Percentiles rank a stretch among this genome's conserved stretches.
These are phyloP conservation scores for Malachius bipustulatus DNA, from an alignment of 2,888 invertebrate species.

Conservation along the genomic window DNA sequence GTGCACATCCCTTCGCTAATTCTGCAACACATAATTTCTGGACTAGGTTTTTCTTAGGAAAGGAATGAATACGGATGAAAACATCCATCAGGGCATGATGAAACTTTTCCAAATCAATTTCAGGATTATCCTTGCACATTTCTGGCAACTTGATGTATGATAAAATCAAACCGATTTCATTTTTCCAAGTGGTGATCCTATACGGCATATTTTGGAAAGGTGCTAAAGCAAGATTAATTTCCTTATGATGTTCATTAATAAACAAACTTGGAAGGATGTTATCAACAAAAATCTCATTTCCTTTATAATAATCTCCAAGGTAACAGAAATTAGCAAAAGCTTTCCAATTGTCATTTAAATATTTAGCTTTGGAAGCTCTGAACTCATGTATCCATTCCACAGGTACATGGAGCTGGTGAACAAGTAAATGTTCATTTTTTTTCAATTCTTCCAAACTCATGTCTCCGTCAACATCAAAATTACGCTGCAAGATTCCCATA, in stretches of 20 bases:
- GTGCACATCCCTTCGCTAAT: background rate
- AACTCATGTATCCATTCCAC: background rate
- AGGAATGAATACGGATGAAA: background rate
- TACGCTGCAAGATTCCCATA: conserved; percentile 55
- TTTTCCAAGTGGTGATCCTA: background rate
- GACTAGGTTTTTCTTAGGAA: background rate
- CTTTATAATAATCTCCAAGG: background rate
- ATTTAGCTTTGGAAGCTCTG: background rate
- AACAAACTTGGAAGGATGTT: background rate
- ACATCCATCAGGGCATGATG: background rate
- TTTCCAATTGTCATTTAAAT: background rate
- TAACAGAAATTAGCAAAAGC: background rate
- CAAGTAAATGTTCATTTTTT: background rate
- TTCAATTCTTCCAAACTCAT: background rate
- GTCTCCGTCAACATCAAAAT: conserved; percentile 48
- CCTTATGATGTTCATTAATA: background rate
- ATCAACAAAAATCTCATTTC: background rate
- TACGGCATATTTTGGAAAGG: background rate
- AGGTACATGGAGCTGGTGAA: background rate
- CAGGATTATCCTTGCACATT: too few relatives aligned
- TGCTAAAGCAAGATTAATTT: background rate
- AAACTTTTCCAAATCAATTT: background rate
- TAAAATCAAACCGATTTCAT: conserved; percentile 1
- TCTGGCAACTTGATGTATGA: background rate
- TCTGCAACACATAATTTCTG: conserved; percentile 1